phyloP scores from a whole-genome alignment of 2,113 vertebrate species.

The Tringa solitaria region DNA sequence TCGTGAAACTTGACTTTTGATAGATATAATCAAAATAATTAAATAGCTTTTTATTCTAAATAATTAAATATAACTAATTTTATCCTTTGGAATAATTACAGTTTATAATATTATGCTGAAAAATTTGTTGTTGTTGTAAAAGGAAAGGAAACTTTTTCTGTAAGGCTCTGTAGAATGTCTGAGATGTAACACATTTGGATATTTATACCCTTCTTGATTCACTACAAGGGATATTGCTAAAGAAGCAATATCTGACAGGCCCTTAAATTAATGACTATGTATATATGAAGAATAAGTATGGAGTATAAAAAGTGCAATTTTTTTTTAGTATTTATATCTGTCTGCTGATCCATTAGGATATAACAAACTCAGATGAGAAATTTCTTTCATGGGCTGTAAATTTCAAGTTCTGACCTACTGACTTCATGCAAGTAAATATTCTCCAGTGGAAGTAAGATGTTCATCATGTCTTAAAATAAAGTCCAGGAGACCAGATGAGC shows the following conservation, averaged over 20 bases:
- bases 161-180: neutral
- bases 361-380: neutral
- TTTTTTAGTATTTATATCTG: neutral
- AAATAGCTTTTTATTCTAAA: neutral
- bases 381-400: neutral
- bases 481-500: constrained; percentile 7
- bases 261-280: neutral
- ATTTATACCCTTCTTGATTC: neutral
- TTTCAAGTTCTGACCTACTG: constrained; percentile 13
- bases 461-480: neutral
- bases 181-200: neutral
- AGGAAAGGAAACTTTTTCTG: neutral
- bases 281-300: neutral
- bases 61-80: neutral
- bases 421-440: neutral
- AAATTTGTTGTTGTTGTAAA: neutral
- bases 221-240: neutral
- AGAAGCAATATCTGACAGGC: neutral
- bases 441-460: neutral
- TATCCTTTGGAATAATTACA: neutral
- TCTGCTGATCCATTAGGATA: neutral
- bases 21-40: neutral
- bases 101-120: neutral
- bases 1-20: neutral
- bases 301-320: neutral